Percentiles rank a stretch among this genome's conserved stretches.
phyloP scores from a whole-genome alignment of 2,797 vertebrate genomes.

The Liparis tanakae region DNA sequence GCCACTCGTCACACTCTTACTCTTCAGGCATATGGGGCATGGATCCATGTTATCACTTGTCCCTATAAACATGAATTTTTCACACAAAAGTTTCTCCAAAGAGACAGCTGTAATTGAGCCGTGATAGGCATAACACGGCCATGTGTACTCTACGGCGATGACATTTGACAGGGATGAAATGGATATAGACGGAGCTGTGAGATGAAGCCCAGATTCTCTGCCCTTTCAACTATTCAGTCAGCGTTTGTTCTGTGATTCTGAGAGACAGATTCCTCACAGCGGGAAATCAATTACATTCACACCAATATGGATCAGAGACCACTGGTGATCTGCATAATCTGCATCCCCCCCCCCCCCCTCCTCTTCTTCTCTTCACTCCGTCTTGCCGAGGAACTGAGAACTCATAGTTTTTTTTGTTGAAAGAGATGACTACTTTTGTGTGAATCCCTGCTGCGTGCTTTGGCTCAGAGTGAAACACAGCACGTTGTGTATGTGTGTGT shows the following conservation, averaged over 20 bases:
- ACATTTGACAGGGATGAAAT: slow-evolving; percentile 45
- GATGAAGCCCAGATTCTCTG: slow-evolving; percentile 48
- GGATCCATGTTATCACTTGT: too few species aligned
- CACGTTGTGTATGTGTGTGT: too few species aligned
- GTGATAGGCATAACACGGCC: slow-evolving; percentile 7
- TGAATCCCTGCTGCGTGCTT: slow-evolving; percentile 49
- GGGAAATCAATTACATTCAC: slow-evolving; percentile 70
- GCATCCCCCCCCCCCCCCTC: background rate
- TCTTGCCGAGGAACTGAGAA: slow-evolving; percentile 45
- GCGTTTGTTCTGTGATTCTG: slow-evolving; percentile 60
- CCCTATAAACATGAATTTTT: slow-evolving; percentile 7
- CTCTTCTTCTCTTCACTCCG: slow-evolving; percentile 13
- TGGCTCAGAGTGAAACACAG: slow-evolving; percentile 38
- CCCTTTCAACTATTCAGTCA: slow-evolving; percentile 62
- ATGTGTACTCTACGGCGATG: background rate
- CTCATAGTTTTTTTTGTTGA: slow-evolving; percentile 17
- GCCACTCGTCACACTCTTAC: background rate
- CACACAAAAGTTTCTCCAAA: slow-evolving; percentile 20
- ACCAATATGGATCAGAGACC: slow-evolving; percentile 64
- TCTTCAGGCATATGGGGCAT: background rate
- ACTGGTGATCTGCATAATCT: slow-evolving; percentile 57
- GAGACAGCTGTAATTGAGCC: slow-evolving; percentile 18
- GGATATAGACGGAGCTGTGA: slow-evolving; percentile 26
- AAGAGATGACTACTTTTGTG: slow-evolving; percentile 51
- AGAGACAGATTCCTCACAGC: slow-evolving; percentile 65